Evolutionary conservation across 2,113 vertebrate genomes (phyloP).

Genomic region (Trochalopteron elliotii): DNA sequence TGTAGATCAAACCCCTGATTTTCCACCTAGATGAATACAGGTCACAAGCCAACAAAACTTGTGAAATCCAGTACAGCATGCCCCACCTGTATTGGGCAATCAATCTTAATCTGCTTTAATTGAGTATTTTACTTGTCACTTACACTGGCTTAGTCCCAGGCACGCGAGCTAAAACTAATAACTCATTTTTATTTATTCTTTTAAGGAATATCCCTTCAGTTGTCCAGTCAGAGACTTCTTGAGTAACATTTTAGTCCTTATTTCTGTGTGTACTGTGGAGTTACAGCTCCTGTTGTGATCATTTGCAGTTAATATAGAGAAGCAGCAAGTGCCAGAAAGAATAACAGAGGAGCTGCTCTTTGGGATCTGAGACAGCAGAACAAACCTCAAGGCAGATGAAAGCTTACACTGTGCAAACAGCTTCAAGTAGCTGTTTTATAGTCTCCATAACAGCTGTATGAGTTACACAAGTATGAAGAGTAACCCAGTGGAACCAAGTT

Average conservation of each 20-base stretch:
- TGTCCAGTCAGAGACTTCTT: background rate
- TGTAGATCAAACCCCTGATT: background rate
- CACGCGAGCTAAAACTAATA: background rate
- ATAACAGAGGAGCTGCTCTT: background rate
- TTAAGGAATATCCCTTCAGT: background rate
- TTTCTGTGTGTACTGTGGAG: background rate
- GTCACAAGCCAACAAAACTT: background rate
- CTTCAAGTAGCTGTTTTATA: background rate
- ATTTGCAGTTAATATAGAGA: background rate
- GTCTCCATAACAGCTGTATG: background rate
- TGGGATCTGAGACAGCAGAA: background rate
- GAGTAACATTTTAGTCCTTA: background rate
- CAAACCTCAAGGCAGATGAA: background rate
- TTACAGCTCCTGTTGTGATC: background rate
- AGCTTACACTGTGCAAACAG: background rate
- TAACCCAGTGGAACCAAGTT: background rate
- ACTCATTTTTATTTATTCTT: background rate
- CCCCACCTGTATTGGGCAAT: background rate
- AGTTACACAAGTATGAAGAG: background rate
- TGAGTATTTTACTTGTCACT: background rate
- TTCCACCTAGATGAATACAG: background rate
- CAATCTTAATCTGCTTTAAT: background rate
- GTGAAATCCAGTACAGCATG: background rate
- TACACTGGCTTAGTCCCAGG: background rate
- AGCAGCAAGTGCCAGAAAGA: background rate